Conservation (phyloP, 2,113 vertebrate genomes). For the Hypomesus transpacificus region DNA sequence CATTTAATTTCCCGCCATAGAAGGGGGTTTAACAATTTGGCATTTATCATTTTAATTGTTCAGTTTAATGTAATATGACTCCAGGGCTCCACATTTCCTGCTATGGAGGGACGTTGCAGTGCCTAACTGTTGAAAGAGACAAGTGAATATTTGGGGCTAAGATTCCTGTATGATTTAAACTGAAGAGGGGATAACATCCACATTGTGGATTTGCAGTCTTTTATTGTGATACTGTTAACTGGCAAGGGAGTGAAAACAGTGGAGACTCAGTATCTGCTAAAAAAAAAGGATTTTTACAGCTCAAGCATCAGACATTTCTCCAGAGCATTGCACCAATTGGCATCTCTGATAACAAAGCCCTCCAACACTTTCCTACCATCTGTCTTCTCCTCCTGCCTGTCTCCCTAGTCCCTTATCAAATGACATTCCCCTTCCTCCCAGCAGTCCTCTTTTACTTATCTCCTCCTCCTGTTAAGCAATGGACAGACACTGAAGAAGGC, state of each 20-base stretch:
- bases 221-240: neutral
- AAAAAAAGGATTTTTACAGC: neutral
- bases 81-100: no score
- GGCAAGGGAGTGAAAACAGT: neutral
- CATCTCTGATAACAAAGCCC: neutral
- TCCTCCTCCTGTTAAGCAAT: neutral
- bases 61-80: neutral
- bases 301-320: neutral
- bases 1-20: neutral
- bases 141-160: neutral
- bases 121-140: no score
- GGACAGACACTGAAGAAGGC: no score
- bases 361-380: neutral
- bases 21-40: neutral
- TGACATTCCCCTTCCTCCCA: neutral
- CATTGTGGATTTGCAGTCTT: neutral
- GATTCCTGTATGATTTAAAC: neutral
- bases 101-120: no score
- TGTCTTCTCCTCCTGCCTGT: neutral
- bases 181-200: neutral
- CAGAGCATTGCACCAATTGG: neutral
- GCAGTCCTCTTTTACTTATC: neutral
- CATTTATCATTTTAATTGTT: neutral
- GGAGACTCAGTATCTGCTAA: neutral
- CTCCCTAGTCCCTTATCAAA: conserved; percentile 9